A percentile compares a stretch with the other conserved stretches of the same genome.
Evolutionary conservation across 2,797 vertebrate species (phyloP).

Genomic region (Varecia variegata): DNA sequence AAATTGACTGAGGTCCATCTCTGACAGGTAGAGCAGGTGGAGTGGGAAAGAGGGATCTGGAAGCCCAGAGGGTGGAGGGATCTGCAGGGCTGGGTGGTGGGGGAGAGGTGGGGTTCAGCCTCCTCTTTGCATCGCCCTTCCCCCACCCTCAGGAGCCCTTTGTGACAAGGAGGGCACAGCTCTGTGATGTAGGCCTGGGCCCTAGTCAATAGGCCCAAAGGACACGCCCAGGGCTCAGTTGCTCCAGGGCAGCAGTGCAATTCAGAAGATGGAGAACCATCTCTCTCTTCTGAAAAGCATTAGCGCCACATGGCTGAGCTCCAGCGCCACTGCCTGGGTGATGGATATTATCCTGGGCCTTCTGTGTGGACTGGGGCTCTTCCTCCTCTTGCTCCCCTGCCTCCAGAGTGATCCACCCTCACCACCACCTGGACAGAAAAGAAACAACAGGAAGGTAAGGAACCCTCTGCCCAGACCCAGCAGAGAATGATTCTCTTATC

Average conservation of each 20-base stretch:
- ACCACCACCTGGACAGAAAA: not conserved
- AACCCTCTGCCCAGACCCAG: not conserved
- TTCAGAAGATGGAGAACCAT: not conserved
- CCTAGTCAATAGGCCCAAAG: not conserved
- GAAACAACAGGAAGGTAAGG: not conserved
- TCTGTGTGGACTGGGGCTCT: not conserved
- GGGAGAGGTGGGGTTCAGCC: not conserved
- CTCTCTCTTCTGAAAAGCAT: accelerated
- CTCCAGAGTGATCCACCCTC: not conserved
- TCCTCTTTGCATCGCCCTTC: not conserved
- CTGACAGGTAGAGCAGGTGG: not conserved
- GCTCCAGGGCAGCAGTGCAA: accelerated
- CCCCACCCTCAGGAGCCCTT: not conserved
- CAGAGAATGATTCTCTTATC: not conserved
- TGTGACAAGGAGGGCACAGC: not conserved
- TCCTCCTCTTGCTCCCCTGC: not conserved
- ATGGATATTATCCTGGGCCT: not conserved
- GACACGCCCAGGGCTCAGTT: not conserved
- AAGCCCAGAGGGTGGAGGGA: not conserved
- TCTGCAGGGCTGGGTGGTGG: no score
- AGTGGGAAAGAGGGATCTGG: not conserved
- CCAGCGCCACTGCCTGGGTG: not conserved
- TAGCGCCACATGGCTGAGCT: not conserved
- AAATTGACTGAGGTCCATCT: not conserved
- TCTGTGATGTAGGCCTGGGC: not conserved